Conservation (phyloP, 2,797 vertebrate species). For the Oceanodroma leucorhoa region DNA sequence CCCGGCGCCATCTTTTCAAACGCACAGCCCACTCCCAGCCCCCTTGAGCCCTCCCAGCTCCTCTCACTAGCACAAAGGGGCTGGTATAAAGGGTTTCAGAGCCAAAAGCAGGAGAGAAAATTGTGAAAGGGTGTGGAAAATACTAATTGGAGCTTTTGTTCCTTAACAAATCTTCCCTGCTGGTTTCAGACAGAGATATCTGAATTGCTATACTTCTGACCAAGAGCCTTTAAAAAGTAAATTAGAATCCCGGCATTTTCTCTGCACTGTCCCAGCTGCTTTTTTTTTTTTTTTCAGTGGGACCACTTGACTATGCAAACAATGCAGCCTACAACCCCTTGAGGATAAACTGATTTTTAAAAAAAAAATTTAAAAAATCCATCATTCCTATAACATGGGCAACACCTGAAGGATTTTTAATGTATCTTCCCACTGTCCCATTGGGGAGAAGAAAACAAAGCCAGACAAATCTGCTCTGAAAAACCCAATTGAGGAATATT, state of each 20-base stretch:
- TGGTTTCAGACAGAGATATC: conserved; percentile 76
- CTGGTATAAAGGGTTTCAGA: conserved; percentile 72
- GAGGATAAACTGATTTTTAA: background rate
- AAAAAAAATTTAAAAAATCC: background rate
- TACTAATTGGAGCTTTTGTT: conserved; percentile 84
- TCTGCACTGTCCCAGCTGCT: conserved; percentile 48
- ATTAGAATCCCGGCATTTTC: conserved; percentile 71
- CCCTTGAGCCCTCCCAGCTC: conserved; percentile 47
- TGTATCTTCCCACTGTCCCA: background rate
- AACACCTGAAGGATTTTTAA: conserved; percentile 38
- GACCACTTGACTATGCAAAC: conserved; percentile 69
- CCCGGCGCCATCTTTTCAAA: conserved; percentile 47
- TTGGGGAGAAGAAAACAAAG: background rate
- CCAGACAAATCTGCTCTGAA: background rate
- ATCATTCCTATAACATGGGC: background rate
- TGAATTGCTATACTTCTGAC: conserved; percentile 78
- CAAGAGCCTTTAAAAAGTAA: conserved; percentile 70
- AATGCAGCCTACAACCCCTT: conserved; percentile 49
- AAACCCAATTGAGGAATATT: background rate
- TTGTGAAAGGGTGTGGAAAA: conserved; percentile 84
- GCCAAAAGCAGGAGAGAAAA: conserved; percentile 75
- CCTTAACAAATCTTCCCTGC: conserved; percentile 78
- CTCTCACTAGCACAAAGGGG: conserved; percentile 72
- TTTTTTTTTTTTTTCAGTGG: conserved; percentile 18
- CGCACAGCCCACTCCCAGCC: background rate